Evolutionary conservation across 2,113 vertebrate genomes (phyloP).

Genomic region (Entosphenus tridentatus): DNA sequence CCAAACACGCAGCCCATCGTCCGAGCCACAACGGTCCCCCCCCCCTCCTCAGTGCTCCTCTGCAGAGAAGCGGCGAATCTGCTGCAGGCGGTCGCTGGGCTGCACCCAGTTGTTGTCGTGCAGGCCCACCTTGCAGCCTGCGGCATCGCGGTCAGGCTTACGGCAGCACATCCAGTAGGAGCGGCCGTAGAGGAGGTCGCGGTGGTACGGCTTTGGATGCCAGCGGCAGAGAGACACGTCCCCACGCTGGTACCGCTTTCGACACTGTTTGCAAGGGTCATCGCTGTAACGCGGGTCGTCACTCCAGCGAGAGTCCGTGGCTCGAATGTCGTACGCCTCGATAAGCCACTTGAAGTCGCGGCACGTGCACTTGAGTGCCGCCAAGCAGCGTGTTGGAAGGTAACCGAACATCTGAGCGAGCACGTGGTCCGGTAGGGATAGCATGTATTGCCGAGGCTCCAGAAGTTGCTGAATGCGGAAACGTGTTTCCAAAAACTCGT

Average conservation of each 20-base stretch:
- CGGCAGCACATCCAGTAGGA: slow-evolving; percentile 99
- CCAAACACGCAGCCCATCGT: no score
- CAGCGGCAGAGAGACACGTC: slow-evolving; percentile 85
- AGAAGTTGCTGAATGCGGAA: slow-evolving; percentile 81
- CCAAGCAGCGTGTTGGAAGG: slow-evolving; percentile 54
- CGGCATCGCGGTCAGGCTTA: slow-evolving; percentile 48
- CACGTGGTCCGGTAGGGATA: slow-evolving; percentile 71
- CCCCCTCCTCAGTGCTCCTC: slow-evolving; percentile 33
- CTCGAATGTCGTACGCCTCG: slow-evolving; percentile 54
- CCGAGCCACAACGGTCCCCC: slow-evolving; percentile 17
- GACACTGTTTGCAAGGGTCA: slow-evolving; percentile 90
- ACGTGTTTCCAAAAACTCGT: slow-evolving; percentile 81
- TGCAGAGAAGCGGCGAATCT: slow-evolving; percentile 10
- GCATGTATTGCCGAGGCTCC: slow-evolving; percentile 74
- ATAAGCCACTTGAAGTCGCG: slow-evolving; percentile 70
- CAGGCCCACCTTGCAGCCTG: slow-evolving; percentile 60
- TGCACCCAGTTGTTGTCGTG: slow-evolving; percentile 94
- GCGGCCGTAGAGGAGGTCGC: slow-evolving; percentile 87
- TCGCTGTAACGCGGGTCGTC: slow-evolving; percentile 68
- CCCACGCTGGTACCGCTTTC: slow-evolving; percentile 50
- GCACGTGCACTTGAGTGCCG: slow-evolving; percentile 76
- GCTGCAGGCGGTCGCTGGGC: slow-evolving; percentile 24
- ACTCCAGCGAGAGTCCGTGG: slow-evolving; percentile 69
- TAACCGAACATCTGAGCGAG: slow-evolving; percentile 77
- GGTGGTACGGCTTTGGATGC: slow-evolving; percentile 98